Evolutionary conservation across 2,888 invertebrate genomes (phyloP), one percentile per base, ranked within the genome.

Genomic region (Troilus luridus): DNA sequence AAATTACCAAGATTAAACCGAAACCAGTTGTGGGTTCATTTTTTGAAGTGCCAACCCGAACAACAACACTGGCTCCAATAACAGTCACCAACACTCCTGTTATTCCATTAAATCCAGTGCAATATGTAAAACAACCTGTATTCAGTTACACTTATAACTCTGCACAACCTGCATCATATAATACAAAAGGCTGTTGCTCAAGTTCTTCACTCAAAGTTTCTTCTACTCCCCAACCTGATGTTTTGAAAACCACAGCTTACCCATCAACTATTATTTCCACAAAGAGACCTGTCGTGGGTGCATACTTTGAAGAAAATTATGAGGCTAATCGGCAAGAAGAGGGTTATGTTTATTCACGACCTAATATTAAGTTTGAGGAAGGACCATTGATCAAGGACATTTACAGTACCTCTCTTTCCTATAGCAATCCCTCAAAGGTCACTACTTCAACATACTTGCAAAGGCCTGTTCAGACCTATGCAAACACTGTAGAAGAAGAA

Each of bases 91-190:
- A 91, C 72, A 92, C 92, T 24, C 93, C 93, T 21, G 91, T 92
- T n/a, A 91, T 93, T 21, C 93, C 93, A 11, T 89, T 92, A 41
- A 93, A 92, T 77, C 92, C 92, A 41, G 92, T 93, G 6, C 92
- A 92, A 56, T 92, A 92, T 91, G 64, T 54, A 24, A 81, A 59
- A 58, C 81, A 89, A 14, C 91, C 91, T n/a, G 88, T 54, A n/a
- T 91, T 88, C 60, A 88, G 90, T 14, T 92, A 92, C 64, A 90
- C 64, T 27, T 92, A 92, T 64, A 88, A 90, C 21, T 91, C 90
- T 85, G 91, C 92, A 24, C 59, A 59, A 88, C 54, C 27, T 60
- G 88, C 19, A 41, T 11, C 56, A 59, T 59, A 59, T 24, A 19
- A 17, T 59, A 58, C 59, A 17, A 62, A 88, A 88, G 88, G 88